A percentile compares a stretch with the other conserved stretches of the same genome.
These are phyloP conservation scores for Eudyptes chrysolophus DNA, from an alignment of 2,113 vertebrate species.

Conservation along the genomic window DNA sequence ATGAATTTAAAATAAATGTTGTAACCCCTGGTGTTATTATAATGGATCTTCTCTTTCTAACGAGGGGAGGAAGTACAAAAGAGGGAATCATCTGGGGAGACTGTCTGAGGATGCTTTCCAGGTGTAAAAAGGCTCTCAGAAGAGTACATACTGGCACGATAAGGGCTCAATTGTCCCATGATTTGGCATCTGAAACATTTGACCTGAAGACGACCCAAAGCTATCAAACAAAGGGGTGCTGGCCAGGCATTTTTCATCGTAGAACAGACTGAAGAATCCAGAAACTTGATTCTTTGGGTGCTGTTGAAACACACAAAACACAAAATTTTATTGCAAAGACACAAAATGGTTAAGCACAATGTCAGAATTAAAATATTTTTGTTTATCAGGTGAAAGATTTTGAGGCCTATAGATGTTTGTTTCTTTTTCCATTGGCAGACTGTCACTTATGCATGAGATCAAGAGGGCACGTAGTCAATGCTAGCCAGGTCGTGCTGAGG, in stretches of 20 bases:
- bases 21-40: neutral
- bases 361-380: neutral
- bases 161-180: neutral
- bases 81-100: neutral
- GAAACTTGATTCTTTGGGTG: neutral
- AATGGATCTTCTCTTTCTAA: neutral
- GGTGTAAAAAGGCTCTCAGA: neutral
- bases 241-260: neutral
- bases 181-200: neutral
- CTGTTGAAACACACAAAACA: neutral
- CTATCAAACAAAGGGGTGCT: neutral
- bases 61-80: neutral
- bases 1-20: neutral
- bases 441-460: neutral
- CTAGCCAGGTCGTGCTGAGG: neutral
- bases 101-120: neutral
- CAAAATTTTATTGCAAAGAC: neutral
- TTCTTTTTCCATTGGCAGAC: neutral
- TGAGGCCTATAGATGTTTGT: neutral
- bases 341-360: neutral
- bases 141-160: neutral
- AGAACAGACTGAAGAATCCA: neutral
- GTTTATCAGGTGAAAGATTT: neutral
- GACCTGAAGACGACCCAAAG: neutral
- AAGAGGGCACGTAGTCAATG: rapidly evolving